These are phyloP conservation scores for Cerceris ruficornis DNA, from an alignment of 2,888 invertebrate species.

Conservation along the genomic window DNA sequence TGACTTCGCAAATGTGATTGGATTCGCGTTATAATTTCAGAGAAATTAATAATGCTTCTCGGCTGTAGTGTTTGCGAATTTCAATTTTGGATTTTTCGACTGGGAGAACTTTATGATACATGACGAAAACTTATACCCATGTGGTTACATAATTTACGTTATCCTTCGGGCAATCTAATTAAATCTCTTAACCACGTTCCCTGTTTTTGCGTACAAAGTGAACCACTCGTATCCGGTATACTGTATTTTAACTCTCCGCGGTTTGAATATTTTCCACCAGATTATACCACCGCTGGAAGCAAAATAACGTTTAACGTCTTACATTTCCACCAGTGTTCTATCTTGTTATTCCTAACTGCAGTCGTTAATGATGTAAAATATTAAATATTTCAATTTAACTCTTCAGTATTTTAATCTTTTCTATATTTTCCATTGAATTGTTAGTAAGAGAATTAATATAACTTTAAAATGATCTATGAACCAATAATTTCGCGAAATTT, in stretches of 20 bases:
- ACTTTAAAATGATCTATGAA: too few species aligned
- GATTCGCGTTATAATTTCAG: too few species aligned
- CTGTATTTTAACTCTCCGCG: conserved; percentile 15
- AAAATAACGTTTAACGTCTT: conserved; percentile 37
- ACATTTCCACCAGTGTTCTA: not conserved
- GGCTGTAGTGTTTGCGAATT: not conserved
- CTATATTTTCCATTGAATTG: too few species aligned
- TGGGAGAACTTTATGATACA: conserved; percentile 3
- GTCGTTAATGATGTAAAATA: conserved; percentile 18
- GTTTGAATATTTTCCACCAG: conserved; percentile 40
- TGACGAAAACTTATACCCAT: not conserved
- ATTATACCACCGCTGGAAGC: conserved; percentile 8
- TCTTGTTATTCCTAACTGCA: conserved; percentile 22
- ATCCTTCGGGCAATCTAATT: conserved; percentile 33
- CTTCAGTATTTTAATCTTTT: too few species aligned
- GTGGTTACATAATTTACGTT: conserved; percentile 22
- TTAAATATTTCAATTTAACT: conserved; percentile 13
- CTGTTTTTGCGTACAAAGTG: conserved; percentile 15
- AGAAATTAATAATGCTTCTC: too few species aligned
- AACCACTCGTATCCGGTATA: conserved; percentile 2
- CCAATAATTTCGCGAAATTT: too few species aligned
- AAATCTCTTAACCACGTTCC: conserved; percentile 23
- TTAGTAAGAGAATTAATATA: too few species aligned
- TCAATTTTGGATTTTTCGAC: not conserved
- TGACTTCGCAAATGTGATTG: too few species aligned